phyloP scores from a whole-genome alignment of 2,888 invertebrate species.

The Calephelis perditalis region DNA sequence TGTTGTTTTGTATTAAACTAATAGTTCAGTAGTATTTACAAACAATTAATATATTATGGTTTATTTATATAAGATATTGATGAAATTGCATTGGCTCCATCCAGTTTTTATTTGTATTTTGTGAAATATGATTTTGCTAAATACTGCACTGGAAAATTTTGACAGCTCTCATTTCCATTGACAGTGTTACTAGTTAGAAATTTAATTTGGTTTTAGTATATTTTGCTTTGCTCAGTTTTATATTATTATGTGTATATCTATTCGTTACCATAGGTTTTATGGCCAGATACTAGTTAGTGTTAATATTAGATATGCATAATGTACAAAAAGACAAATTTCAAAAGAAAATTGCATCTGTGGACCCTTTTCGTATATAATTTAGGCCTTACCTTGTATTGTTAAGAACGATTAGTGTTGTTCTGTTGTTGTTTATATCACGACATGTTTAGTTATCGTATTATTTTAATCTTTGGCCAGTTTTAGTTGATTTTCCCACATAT shows the following conservation, averaged over 20 bases:
- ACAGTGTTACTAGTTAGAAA: slow-evolving; percentile 31
- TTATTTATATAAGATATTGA: slow-evolving; percentile 39
- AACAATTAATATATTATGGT: slow-evolving; percentile 59
- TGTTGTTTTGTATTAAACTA: slow-evolving; percentile 68
- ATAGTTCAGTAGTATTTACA: slow-evolving; percentile 59
- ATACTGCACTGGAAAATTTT: slow-evolving; percentile 12
- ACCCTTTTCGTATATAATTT: slow-evolving; percentile 38
- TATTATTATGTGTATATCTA: slow-evolving; percentile 51
- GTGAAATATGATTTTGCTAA: slow-evolving; percentile 27
- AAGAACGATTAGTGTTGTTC: slow-evolving; percentile 28
- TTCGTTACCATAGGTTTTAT: slow-evolving; percentile 74
- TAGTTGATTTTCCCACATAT: slow-evolving; percentile 45
- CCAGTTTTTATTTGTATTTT: slow-evolving; percentile 42
- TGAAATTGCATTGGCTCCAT: slow-evolving; percentile 53
- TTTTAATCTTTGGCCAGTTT: slow-evolving; percentile 49
- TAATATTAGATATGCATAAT: slow-evolving; percentile 60
- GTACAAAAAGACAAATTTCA: slow-evolving; percentile 57
- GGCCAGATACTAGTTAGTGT: slow-evolving; percentile 69
- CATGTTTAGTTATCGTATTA: slow-evolving; percentile 21
- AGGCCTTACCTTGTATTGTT: slow-evolving; percentile 46
- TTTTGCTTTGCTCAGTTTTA: slow-evolving; percentile 59
- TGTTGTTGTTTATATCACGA: slow-evolving; percentile 20
- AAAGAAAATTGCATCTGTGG: slow-evolving; percentile 32
- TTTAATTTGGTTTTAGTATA: slow-evolving; percentile 24
- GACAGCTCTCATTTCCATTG: slow-evolving; percentile 1